A percentile compares a stretch with the other conserved stretches of the same genome.
phyloP scores from a whole-genome alignment of 1,140 invertebrate species.

The Cydia strobilella region DNA sequence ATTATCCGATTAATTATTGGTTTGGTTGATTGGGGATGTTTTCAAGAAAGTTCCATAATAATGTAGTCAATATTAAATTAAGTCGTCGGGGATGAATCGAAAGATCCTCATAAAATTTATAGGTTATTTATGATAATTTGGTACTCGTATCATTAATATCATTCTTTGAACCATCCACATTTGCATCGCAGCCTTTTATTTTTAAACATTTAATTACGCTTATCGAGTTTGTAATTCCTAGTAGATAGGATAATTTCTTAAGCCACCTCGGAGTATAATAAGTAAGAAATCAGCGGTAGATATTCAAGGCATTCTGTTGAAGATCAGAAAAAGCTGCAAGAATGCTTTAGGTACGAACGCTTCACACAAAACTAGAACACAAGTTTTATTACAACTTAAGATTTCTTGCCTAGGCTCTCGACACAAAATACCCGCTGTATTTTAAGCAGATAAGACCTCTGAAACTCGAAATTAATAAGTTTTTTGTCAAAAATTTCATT shows the following conservation, averaged over 20 bases:
- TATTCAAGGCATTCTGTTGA: background rate
- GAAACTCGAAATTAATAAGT: too few relatives aligned
- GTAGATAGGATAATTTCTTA: background rate
- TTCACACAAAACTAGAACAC: background rate
- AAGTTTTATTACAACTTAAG: background rate
- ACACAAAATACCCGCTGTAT: background rate
- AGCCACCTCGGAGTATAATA: background rate
- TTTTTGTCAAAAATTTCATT: background rate
- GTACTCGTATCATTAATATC: too few relatives aligned
- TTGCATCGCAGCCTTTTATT: background rate
- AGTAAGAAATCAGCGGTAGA: background rate
- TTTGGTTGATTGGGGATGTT: too few relatives aligned
- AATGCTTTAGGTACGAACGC: background rate
- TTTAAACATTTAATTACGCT: background rate
- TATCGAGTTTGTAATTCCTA: background rate
- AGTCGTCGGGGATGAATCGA: too few relatives aligned
- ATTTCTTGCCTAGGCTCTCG: background rate
- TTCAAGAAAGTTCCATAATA: too few relatives aligned
- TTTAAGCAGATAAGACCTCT: background rate
- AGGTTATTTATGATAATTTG: too few relatives aligned
- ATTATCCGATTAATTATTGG: too few relatives aligned
- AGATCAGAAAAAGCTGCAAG: background rate
- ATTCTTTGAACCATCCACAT: too few relatives aligned
- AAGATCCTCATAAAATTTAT: too few relatives aligned
- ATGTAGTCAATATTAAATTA: too few relatives aligned